Percentiles rank a stretch among this genome's conserved stretches.
These are phyloP conservation scores for Epinotia demarniana DNA, from an alignment of 2,888 invertebrate species.

Conservation along the genomic window DNA sequence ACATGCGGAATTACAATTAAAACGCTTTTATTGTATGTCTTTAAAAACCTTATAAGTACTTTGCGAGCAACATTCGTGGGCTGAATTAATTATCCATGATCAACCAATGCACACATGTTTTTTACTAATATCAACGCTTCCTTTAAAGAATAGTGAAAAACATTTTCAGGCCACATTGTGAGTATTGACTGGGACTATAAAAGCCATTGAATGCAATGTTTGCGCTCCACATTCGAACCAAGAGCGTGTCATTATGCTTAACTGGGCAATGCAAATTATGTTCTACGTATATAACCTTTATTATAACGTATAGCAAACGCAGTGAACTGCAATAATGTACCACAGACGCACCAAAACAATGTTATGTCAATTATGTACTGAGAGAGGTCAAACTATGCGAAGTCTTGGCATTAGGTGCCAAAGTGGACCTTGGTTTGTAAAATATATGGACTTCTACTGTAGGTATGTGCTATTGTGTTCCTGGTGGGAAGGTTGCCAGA, in stretches of 20 bases:
- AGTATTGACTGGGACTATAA: conserved; percentile 11
- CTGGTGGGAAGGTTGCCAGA: too few relatives aligned
- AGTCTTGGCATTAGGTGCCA: too few relatives aligned
- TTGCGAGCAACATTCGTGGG: background rate
- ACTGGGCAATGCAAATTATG: conserved; percentile 31
- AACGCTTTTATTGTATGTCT: too few relatives aligned
- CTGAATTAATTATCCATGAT: background rate
- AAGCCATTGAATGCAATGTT: conserved; percentile 15
- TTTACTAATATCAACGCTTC: too few relatives aligned
- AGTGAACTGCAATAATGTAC: too few relatives aligned
- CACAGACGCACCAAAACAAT: background rate
- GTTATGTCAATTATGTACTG: too few relatives aligned
- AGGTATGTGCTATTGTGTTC: too few relatives aligned
- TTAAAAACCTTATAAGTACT: too few relatives aligned
- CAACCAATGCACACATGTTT: background rate
- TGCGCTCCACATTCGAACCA: conserved; percentile 17
- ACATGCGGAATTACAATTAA: too few relatives aligned
- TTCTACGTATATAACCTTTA: background rate
- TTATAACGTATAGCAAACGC: background rate
- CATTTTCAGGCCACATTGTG: conserved; percentile 10
- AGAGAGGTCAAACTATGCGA: too few relatives aligned
- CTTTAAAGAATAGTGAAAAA: conserved; percentile 7
- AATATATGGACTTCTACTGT: too few relatives aligned
- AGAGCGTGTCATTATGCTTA: conserved; percentile 32
- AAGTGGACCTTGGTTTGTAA: too few relatives aligned